Conservation (phyloP, 2,113 vertebrate species). For the Beaufortia kweichowensis region DNA sequence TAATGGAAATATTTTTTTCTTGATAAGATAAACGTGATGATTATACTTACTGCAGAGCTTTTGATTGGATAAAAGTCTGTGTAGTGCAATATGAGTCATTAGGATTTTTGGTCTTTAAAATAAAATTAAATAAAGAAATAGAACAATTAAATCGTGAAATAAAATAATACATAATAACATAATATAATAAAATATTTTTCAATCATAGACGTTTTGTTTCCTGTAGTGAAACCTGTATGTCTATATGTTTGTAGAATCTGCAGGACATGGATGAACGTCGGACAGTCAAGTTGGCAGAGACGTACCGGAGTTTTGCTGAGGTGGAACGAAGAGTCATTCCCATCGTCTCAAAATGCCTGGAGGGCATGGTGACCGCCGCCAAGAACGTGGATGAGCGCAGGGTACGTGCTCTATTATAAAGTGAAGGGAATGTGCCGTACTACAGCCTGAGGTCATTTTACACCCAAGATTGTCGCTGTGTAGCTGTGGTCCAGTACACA, state of each 20-base stretch:
- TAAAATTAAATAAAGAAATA: no score
- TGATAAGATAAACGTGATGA: no score
- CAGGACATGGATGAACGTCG: slow-evolving; percentile 97
- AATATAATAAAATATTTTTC: no score
- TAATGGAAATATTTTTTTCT: no score
- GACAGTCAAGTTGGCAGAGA: slow-evolving; percentile 93
- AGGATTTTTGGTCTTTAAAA: no score
- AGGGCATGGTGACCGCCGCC: slow-evolving; percentile 95
- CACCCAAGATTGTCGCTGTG: not conserved
- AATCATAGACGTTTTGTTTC: not conserved
- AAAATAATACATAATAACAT: no score
- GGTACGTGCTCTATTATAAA: slow-evolving; percentile 71
- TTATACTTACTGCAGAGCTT: no score
- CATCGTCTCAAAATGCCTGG: slow-evolving; percentile 95
- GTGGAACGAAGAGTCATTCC: slow-evolving; percentile 94
- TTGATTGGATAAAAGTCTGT: no score
- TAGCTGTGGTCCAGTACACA: not conserved
- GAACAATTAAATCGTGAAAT: no score
- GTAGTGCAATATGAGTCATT: no score
- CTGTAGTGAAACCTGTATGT: not conserved
- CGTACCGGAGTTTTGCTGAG: slow-evolving; percentile 93
- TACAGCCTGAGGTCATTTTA: slow-evolving; percentile 2
- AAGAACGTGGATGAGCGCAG: slow-evolving; percentile 91
- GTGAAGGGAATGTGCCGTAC: not conserved
- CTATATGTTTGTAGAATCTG: slow-evolving; percentile 79